Evolutionary conservation across 2,113 vertebrate genomes (phyloP).

Genomic region (Suricata suricatta): DNA sequence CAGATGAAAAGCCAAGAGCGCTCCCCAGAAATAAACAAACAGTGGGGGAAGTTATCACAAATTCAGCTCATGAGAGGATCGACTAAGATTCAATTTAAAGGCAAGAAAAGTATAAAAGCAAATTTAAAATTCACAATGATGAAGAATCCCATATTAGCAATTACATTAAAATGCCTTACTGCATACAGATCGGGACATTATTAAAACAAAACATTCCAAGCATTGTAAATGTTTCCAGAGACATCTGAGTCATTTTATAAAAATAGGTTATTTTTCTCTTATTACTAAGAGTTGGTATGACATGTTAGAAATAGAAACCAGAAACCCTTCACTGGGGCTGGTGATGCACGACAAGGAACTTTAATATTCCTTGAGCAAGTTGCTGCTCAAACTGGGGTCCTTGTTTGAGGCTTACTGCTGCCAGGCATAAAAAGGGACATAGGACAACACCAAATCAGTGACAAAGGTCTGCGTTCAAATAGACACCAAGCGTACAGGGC

Average conservation of each 20-base stretch:
- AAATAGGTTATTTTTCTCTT: slow-evolving; percentile 67
- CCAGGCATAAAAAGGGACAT: not conserved
- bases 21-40: not conserved
- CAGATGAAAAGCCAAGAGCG: slow-evolving; percentile 19
- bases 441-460: not conserved
- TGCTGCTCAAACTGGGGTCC: not conserved
- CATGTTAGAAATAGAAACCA: slow-evolving; percentile 61
- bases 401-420: not conserved
- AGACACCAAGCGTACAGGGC: not conserved
- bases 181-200: slow-evolving; percentile 69
- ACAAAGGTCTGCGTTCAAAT: not conserved
- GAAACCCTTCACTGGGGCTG: not conserved
- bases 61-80: not conserved
- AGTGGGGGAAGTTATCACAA: not conserved
- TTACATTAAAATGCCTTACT: slow-evolving; percentile 51
- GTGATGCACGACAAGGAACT: not conserved
- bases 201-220: slow-evolving; percentile 72
- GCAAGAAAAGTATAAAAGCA: slow-evolving; percentile 34
- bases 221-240: slow-evolving; percentile 72
- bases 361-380: not conserved
- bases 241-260: slow-evolving; percentile 73
- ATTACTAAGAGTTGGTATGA: slow-evolving; percentile 47
- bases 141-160: slow-evolving; percentile 48
- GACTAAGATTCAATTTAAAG: slow-evolving; percentile 52
- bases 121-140: not conserved